Base-by-base conservation (phyloP, 2,113 vertebrate species). In the Labeo catla region DNA sequence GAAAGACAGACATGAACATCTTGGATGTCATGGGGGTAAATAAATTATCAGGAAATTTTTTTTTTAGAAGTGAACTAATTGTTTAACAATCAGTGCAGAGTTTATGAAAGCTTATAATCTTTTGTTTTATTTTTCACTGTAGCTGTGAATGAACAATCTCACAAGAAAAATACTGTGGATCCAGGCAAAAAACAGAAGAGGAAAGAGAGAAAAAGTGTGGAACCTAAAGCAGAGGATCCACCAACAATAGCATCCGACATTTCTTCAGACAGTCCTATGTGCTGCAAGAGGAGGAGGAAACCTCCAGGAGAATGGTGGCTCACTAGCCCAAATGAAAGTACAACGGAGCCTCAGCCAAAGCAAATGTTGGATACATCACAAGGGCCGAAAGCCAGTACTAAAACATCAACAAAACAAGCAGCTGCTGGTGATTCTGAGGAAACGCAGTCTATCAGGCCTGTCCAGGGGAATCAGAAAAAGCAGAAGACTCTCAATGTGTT, bases 261-360 rank as follows among this genome's bases (percentile, higher is more conserved):
- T 28, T 59, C 84, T n/a, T 81, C 83, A 45, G 90, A 89, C 8
- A 1, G 4, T 72, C 61, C 12, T 23, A 8, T 63, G 59, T 4
- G 16, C 3, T 34, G 47, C 15, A 95, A 87, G 63, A 91, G 94
- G 72, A 93, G 65, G 45, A 93, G 90, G 47, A 92, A 76, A 19
- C 82, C 13, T 10, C 61, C 89, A 8, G 92, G 93, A 7, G 47
- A 87, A 34, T 94, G 94, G 93, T 94, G 94, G 93, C 7, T 93
- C 34, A n/a, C 28, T 9, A 3, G 0, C 28, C 11, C 47, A 11
- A n/a, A 85, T 63, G 79, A 84, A 50, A 10, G 21, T 50, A 83
- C 6, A n/a, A 28, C 59, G n/a, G 88, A 88, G 43, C 28, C 87
- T 76, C 65, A 54, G 5, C 23, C 28, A 0, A 21, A 54, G 13